Evolutionary conservation across 2,797 vertebrate genomes (phyloP).

Genomic region (Lepidocolaptes lacrymiger): DNA sequence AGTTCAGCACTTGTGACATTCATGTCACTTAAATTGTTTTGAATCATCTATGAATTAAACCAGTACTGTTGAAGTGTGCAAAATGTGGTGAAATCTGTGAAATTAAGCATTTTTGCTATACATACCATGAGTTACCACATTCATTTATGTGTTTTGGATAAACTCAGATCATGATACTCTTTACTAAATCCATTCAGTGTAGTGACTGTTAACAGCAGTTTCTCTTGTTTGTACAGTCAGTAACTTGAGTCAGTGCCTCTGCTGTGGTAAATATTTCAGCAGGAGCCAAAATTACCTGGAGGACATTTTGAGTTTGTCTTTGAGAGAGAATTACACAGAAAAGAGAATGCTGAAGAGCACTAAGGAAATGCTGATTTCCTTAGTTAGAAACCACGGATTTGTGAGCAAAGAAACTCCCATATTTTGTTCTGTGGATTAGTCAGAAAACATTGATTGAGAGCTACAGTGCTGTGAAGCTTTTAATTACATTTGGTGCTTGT

Average conservation of each 20-base stretch:
- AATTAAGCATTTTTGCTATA: not conserved
- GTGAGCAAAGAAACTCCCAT: not conserved
- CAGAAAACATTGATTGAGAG: not conserved
- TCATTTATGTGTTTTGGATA: not conserved
- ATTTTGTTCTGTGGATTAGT: not conserved
- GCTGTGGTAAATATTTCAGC: not conserved
- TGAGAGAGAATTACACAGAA: not conserved
- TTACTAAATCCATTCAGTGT: not conserved
- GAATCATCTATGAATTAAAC: not conserved
- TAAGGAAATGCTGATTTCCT: not conserved
- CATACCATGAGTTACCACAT: fast-evolving
- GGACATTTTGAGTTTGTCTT: not conserved
- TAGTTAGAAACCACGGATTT: not conserved
- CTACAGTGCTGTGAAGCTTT: not conserved
- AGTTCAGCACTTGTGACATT: not conserved
- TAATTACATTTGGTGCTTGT: not conserved
- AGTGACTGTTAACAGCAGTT: not conserved
- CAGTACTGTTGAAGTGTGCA: not conserved
- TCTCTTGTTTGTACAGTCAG: not conserved
- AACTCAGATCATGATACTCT: not conserved
- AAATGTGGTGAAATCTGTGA: not conserved
- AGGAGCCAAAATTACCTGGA: not conserved
- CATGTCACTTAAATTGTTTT: not conserved
- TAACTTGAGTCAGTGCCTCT: not conserved
- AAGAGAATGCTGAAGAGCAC: not conserved